Evolutionary conservation across 2,888 invertebrate genomes (phyloP).

Genomic region (Heliconius erato): DNA sequence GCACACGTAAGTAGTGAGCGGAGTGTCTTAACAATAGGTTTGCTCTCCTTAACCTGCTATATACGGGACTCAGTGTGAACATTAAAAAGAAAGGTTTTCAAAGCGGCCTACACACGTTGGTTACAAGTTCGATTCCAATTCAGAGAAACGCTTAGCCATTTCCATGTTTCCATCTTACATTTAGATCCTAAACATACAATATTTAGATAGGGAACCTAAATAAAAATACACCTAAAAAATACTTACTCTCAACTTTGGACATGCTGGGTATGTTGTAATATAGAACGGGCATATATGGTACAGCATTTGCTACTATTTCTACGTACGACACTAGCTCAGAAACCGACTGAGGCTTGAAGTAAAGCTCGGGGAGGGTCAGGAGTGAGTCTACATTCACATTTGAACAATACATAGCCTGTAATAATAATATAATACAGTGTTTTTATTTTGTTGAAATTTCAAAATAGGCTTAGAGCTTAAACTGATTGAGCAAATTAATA

Average conservation of each 20-base stretch:
- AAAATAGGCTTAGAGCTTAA: no score
- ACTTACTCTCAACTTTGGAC: slow-evolving; percentile 90
- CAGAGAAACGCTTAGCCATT: no score
- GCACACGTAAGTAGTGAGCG: no score
- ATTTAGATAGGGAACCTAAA: no score
- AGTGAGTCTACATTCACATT: slow-evolving; percentile 88
- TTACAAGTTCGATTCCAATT: no score
- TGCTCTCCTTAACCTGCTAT: no score
- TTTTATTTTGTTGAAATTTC: background rate
- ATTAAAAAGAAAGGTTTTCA: no score
- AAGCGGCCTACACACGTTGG: no score
- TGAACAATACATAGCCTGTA: slow-evolving; percentile 89
- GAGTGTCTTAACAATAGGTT: no score
- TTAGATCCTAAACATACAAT: no score
- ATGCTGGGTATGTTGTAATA: slow-evolving; percentile 94
- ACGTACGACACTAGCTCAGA: slow-evolving; percentile 89
- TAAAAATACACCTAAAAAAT: background rate
- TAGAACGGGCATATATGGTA: slow-evolving; percentile 91
- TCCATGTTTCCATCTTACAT: no score
- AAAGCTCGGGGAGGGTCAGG: slow-evolving; percentile 91
- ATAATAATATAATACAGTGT: slow-evolving; percentile 25
- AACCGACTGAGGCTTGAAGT: slow-evolving; percentile 88
- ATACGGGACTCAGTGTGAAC: background rate
- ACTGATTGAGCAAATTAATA: no score
- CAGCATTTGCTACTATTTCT: slow-evolving; percentile 88